These are phyloP conservation scores for Trematocara nigrifrons DNA, from an alignment of 2,113 vertebrate species.

Conservation along the genomic window DNA sequence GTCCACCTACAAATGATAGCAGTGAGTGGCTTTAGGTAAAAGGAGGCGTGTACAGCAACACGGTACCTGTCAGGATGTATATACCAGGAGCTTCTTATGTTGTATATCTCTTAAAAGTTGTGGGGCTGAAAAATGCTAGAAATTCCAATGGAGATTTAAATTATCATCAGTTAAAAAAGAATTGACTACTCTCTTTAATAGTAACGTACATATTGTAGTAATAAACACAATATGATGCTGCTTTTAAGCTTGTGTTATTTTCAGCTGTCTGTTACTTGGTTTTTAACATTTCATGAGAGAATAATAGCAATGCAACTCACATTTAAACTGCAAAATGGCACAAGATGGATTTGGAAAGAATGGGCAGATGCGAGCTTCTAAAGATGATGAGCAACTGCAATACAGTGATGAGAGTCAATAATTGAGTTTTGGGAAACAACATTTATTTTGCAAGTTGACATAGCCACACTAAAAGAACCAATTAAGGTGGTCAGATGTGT, in stretches of 20 bases:
- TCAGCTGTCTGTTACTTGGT: neutral
- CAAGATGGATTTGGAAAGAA: neutral
- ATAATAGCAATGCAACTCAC: neutral
- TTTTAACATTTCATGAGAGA: neutral
- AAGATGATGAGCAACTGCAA: neutral
- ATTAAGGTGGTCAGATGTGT: constrained; percentile 13
- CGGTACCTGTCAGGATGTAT: neutral
- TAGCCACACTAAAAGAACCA: neutral
- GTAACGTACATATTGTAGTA: neutral
- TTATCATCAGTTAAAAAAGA: neutral
- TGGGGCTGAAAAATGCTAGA: neutral
- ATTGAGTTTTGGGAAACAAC: neutral
- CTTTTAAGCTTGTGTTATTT: neutral
- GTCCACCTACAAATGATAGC: constrained; percentile 42
- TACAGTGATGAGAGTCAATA: neutral
- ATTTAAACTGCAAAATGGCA: neutral
- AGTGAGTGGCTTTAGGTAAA: constrained; percentile 35
- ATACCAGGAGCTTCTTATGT: neutral
- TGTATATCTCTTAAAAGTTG: neutral
- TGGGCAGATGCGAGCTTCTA: neutral
- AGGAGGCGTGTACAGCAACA: neutral
- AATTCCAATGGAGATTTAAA: neutral
- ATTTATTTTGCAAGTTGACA: neutral
- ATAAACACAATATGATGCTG: neutral
- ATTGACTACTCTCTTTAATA: neutral